phyloP scores from a whole-genome alignment of 2,113 vertebrate species.

The Dipodomys spectabilis region DNA sequence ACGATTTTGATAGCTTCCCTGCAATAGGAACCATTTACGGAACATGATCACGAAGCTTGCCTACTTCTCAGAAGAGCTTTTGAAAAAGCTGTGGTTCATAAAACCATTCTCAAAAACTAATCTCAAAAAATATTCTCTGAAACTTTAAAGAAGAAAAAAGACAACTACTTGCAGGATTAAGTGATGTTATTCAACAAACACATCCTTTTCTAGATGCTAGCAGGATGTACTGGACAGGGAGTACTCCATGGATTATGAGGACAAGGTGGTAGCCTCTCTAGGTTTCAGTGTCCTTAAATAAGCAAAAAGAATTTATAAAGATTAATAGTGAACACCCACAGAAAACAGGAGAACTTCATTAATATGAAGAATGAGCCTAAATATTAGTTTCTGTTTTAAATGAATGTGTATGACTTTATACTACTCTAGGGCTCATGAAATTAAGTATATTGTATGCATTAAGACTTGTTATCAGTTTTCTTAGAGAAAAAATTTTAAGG shows the following conservation, averaged over 20 bases:
- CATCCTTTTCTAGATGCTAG: slow-evolving; percentile 1
- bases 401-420: slow-evolving; percentile 8
- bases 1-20: background rate
- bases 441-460: background rate
- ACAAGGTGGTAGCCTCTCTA: background rate
- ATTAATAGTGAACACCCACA: background rate
- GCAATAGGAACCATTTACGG: background rate
- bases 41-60: slow-evolving; percentile 3
- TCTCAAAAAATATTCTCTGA: background rate
- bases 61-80: slow-evolving; percentile 11
- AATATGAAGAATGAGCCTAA: background rate
- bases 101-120: background rate
- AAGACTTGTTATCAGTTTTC: background rate
- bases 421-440: background rate
- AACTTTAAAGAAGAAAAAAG: background rate
- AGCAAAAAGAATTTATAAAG: background rate
- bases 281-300: slow-evolving; percentile 3
- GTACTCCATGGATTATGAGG: no score
- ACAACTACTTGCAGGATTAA: background rate
- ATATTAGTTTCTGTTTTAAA: slow-evolving; percentile 20
- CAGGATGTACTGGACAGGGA: background rate
- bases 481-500: background rate
- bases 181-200: background rate
- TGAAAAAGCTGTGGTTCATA: slow-evolving; percentile 9
- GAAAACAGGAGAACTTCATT: slow-evolving; percentile 8